phyloP scores from a whole-genome alignment of 2,797 vertebrate genomes.

The Brachyrhaphis roseni region DNA sequence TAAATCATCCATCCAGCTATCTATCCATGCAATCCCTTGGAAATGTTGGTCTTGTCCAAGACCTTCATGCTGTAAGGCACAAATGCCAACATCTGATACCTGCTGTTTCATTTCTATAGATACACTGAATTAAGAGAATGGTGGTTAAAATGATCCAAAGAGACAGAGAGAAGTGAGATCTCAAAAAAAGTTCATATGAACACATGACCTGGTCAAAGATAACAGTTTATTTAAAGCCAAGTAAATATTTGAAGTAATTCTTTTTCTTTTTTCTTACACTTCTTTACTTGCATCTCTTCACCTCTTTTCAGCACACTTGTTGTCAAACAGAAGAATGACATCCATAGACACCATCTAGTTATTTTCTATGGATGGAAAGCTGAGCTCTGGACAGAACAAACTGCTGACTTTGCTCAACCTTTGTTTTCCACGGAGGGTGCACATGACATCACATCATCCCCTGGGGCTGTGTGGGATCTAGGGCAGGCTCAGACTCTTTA shows the following conservation, averaged over 20 bases:
- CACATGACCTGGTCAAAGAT: neutral
- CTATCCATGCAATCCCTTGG: neutral
- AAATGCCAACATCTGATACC: slow-evolving; percentile 18
- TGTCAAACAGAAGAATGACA: slow-evolving; percentile 53
- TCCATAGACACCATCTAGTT: slow-evolving; percentile 45
- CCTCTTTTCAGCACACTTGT: slow-evolving; percentile 61
- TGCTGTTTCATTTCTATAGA: slow-evolving; percentile 16
- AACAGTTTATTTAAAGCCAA: slow-evolving; percentile 2
- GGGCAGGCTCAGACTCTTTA: slow-evolving; percentile 71
- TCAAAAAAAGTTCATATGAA: slow-evolving; percentile 12
- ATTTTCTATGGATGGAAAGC: slow-evolving; percentile 69
- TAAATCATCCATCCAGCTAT: neutral
- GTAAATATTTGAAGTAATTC: neutral
- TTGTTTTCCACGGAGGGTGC: slow-evolving; percentile 69
- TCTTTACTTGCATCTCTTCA: neutral
- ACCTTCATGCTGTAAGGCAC: neutral
- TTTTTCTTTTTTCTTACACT: neutral
- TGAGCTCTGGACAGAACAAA: slow-evolving; percentile 61
- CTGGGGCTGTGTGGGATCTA: slow-evolving; percentile 69
- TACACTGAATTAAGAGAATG: neutral
- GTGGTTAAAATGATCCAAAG: neutral
- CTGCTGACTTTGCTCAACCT: slow-evolving; percentile 77
- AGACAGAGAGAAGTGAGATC: neutral
- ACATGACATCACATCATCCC: slow-evolving; percentile 74
- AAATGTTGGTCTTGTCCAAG: too few relatives aligned